These are phyloP conservation scores for Clanis bilineata DNA, from an alignment of 2,888 invertebrate genomes.

Conservation along the genomic window DNA sequence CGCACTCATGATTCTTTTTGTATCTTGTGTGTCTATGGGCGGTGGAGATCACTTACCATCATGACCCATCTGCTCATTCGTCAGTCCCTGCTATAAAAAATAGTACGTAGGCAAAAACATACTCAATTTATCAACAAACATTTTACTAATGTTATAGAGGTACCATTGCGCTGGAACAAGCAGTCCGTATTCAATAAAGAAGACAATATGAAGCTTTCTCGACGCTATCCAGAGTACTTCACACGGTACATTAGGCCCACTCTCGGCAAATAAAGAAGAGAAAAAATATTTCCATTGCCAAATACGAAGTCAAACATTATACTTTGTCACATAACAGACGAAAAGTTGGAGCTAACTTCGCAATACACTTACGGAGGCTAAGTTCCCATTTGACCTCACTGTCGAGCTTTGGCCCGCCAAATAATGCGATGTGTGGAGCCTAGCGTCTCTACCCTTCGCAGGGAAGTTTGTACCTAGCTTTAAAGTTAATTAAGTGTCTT, in stretches of 20 bases:
- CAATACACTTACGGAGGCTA: conserved; percentile 57
- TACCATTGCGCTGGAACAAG: conserved; percentile 9
- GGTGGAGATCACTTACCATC: too few relatives aligned
- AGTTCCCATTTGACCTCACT: conserved; percentile 60
- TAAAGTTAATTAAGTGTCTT: conserved; percentile 70
- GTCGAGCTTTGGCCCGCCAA: conserved; percentile 43
- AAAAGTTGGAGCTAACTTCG: conserved; percentile 51
- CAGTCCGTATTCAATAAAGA: conserved; percentile 39
- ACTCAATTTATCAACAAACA: background rate
- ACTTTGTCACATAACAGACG: conserved; percentile 42
- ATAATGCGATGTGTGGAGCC: conserved; percentile 52
- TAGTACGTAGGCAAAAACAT: background rate
- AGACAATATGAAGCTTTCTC: conserved; percentile 38
- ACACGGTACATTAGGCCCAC: conserved; percentile 37
- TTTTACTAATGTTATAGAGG: background rate
- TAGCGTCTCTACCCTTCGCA: conserved; percentile 33
- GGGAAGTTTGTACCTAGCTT: conserved; percentile 62
- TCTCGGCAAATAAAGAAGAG: conserved; percentile 38
- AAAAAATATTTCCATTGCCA: conserved; percentile 37
- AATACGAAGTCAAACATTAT: conserved; percentile 37
- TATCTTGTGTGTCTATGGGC: too few relatives aligned
- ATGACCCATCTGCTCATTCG: too few relatives aligned
- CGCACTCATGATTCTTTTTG: too few relatives aligned
- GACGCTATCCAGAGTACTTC: conserved; percentile 27
- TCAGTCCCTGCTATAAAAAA: too few relatives aligned